Percentiles rank a stretch among this genome's conserved stretches.
phyloP scores from a whole-genome alignment of 1,140 invertebrate species.

The Mya arenaria region DNA sequence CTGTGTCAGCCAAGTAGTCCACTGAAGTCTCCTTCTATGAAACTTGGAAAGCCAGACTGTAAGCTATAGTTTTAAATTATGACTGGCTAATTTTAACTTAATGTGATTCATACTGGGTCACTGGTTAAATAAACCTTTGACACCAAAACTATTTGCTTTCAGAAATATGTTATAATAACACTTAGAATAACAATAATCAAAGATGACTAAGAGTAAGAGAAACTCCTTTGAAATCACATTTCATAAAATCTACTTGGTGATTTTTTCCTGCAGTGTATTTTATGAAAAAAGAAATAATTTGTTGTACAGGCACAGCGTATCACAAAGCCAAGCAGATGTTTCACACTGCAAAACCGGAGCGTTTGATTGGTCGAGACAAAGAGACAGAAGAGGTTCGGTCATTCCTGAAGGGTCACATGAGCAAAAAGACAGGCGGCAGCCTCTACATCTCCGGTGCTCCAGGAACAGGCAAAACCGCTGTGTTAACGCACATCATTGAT shows the following conservation, averaged over 20 bases:
- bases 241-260: no score
- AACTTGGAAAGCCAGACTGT: conserved; percentile 38
- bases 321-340: conserved; percentile 83
- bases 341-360: conserved; percentile 86
- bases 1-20: conserved; percentile 10
- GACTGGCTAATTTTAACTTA: no score
- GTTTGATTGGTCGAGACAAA: conserved; percentile 89
- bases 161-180: no score
- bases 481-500: conserved; percentile 88
- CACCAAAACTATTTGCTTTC: no score
- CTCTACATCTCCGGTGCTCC: conserved; percentile 97
- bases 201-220: no score
- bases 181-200: no score
- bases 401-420: conserved; percentile 87
- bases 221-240: no score
- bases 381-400: conserved; percentile 87
- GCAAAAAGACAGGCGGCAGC: conserved; percentile 87
- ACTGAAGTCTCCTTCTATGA: conserved; percentile 27
- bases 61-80: no score
- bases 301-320: conserved; percentile 70
- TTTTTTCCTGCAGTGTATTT: no score
- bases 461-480: conserved; percentile 97
- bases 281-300: no score
- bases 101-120: no score
- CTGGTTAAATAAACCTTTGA: no score